Evolutionary conservation across 2,888 invertebrate genomes (phyloP), one percentile per base, ranked within the genome.

Genomic region (Synanthedon andrenaeformis): DNA sequence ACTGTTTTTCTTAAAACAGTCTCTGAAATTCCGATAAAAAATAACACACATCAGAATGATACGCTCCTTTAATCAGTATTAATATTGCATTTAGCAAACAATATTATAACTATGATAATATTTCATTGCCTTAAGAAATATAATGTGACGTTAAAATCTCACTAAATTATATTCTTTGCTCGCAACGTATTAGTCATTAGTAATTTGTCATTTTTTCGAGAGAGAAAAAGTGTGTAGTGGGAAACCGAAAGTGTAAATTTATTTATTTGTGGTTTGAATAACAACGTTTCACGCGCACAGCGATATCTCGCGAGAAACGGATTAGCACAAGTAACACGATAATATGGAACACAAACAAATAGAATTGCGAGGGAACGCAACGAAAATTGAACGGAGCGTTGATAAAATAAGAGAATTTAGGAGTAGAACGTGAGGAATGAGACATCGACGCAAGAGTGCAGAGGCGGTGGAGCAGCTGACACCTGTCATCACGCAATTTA

Each of bases 401-500:
- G 86, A 85, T 82, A 80, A 85, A 87, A 87, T 85, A 86, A 86
- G 85, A 85, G 81, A 82, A 85, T 84, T 80, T 78, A 81, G 82
- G 82, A 82, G 83, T 75, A 79, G 78, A 83, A 72, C 82, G 84
- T 85, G 84, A 85, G 86, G 83, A 86, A 87, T 87, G 85, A 85
- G 83, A 84, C 86, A 84, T 85, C 85, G 84, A 80, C 86, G 85
- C 85, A 81, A 82, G 86, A 86, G 86, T 85, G 87, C 86, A 85
- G 84, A 85, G 86, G 87, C 86, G 86, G 79, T 79, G 74, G 81
- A 82, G 84, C 86, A 84, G 85, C 86, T 86, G 86, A 86, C 87
- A 86, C 81, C 84, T 86, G 87, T 86, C 87, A 87, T 86, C 87
- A 78, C 79, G 83, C 87, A 82, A 86, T 86, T 86, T 86, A 87